Conservation (phyloP, 2,888 invertebrate genomes). For the Allolobophora icterica region DNA sequence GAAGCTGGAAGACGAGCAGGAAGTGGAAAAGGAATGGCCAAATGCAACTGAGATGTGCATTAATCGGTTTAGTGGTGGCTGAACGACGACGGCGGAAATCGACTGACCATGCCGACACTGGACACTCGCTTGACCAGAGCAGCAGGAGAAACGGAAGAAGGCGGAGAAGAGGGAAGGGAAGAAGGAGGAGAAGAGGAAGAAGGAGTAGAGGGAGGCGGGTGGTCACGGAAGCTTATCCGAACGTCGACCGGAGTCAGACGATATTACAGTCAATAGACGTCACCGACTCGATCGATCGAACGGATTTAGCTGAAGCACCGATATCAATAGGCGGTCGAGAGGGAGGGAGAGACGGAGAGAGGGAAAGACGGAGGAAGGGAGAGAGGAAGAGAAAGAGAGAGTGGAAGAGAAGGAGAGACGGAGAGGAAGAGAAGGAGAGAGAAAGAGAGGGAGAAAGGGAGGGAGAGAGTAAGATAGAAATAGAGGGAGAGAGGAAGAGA, state of each 20-base stretch:
- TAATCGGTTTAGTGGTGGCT: conserved; percentile 8
- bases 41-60: conserved; percentile 6
- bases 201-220: background rate
- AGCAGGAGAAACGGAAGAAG: background rate
- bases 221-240: conserved; percentile 9
- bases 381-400: background rate
- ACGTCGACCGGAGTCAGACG: background rate
- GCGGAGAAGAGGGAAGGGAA: background rate
- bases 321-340: background rate
- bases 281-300: background rate
- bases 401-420: too few species aligned
- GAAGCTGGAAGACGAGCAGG: background rate
- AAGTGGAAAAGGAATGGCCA: background rate
- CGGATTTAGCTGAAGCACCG: background rate
- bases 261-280: background rate
- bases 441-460: too few species aligned
- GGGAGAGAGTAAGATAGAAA: too few species aligned
- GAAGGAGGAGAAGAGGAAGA: too few species aligned
- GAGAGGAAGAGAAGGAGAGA: too few species aligned
- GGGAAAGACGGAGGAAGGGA: background rate
- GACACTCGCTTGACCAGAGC: background rate
- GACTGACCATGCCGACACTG: background rate
- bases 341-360: background rate
- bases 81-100: conserved; percentile 4
- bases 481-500: too few species aligned